Conservation (phyloP, 2,888 invertebrate species). For the Ernsta delagoae region DNA sequence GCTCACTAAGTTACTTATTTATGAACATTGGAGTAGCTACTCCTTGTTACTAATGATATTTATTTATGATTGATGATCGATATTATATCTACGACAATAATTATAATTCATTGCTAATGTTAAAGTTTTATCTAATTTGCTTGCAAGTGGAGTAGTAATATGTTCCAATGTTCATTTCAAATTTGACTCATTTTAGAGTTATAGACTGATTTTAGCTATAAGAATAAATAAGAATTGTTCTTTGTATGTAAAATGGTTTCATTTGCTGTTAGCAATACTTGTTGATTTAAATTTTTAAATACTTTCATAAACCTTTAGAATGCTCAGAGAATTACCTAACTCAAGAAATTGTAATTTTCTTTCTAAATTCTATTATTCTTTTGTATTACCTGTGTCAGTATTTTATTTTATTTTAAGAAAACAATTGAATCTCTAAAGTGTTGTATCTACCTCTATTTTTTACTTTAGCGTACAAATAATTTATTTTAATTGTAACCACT, state of each 20-base stretch:
- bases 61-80: too few species aligned
- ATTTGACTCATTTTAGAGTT: conserved; percentile 72
- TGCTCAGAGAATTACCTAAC: conserved; percentile 8
- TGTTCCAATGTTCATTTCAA: conserved; percentile 19
- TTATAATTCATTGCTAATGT: neutral
- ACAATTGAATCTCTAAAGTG: conserved; percentile 74
- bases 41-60: conserved; percentile 3
- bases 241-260: too few species aligned
- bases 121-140: neutral
- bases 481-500: conserved; percentile 63
- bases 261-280: conserved; percentile 20
- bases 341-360: conserved; percentile 12
- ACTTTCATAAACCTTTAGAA: conserved; percentile 23
- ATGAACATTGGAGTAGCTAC: conserved; percentile 4
- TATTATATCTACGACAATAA: neutral
- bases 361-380: conserved; percentile 39
- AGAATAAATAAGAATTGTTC: conserved; percentile 73
- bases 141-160: neutral
- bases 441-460: conserved; percentile 81
- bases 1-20: conserved; percentile 26
- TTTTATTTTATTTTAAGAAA: conserved; percentile 75
- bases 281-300: too few species aligned
- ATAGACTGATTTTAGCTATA: conserved; percentile 80
- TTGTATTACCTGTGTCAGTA: conserved; percentile 78
- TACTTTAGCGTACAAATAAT: conserved; percentile 60